Percentiles rank a stretch among this genome's conserved stretches.
Evolutionary conservation across 2,888 invertebrate genomes (phyloP).

Genomic region (Euphydryas editha): DNA sequence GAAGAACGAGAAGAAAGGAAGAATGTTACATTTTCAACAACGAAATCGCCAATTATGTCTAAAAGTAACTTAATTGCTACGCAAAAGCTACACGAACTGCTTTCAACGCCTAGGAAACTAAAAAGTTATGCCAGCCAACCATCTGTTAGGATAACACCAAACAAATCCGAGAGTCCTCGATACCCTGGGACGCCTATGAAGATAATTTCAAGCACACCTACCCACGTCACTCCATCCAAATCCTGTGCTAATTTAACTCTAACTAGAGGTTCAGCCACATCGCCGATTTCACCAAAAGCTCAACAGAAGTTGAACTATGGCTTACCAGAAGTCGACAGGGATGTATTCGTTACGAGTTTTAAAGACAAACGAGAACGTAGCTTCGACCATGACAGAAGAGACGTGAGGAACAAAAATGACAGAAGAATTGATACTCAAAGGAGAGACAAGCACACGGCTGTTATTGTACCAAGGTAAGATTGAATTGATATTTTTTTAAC

Average conservation of each 20-base stretch:
- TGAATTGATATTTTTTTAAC: neutral
- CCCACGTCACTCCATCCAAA: slow-evolving; percentile 74
- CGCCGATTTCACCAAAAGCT: slow-evolving; percentile 79
- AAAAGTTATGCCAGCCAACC: slow-evolving; percentile 79
- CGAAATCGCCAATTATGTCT: slow-evolving; percentile 73
- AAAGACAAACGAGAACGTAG: slow-evolving; percentile 68
- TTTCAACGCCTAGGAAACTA: slow-evolving; percentile 88
- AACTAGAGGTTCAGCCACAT: slow-evolving; percentile 55
- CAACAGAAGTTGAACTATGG: slow-evolving; percentile 84
- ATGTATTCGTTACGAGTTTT: slow-evolving; percentile 74
- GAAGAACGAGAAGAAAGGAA: slow-evolving; percentile 72
- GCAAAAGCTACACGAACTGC: slow-evolving; percentile 89
- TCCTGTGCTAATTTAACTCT: slow-evolving; percentile 75
- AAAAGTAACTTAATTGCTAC: slow-evolving; percentile 87
- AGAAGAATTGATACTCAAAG: slow-evolving; percentile 53
- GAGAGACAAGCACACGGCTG: slow-evolving; percentile 74
- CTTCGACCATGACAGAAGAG: slow-evolving; percentile 61
- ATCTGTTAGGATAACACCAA: slow-evolving; percentile 74
- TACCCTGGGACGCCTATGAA: slow-evolving; percentile 59
- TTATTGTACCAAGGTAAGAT: slow-evolving; percentile 77
- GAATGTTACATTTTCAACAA: slow-evolving; percentile 63
- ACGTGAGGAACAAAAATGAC: slow-evolving; percentile 66
- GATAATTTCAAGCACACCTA: slow-evolving; percentile 73
- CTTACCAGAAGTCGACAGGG: slow-evolving; percentile 61
- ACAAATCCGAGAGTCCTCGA: slow-evolving; percentile 61